Evolutionary conservation across 2,888 invertebrate genomes (phyloP).

Genomic region (Gisinianus flammeolus): DNA sequence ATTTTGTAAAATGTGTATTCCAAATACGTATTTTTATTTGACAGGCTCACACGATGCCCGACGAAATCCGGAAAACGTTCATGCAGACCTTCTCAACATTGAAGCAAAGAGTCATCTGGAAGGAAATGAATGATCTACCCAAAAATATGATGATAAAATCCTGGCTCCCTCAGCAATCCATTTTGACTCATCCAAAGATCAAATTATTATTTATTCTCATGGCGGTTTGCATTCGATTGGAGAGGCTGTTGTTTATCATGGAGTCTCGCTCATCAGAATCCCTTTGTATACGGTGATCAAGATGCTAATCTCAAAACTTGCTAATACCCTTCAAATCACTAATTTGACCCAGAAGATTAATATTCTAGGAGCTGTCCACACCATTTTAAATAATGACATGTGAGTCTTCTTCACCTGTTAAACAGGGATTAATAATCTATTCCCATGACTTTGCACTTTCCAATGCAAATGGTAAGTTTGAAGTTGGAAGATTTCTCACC

Average conservation of each 20-base stretch:
- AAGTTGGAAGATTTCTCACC: too few species aligned
- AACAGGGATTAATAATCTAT: neutral
- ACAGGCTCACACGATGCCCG: neutral
- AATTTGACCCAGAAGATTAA: neutral
- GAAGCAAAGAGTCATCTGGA: neutral
- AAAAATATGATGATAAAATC: neutral
- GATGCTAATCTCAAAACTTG: neutral
- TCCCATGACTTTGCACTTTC: neutral
- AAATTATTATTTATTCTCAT: neutral
- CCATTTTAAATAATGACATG: neutral
- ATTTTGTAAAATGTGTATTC: too few species aligned
- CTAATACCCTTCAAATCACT: neutral
- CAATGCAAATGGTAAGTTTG: too few species aligned
- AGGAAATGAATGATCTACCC: neutral
- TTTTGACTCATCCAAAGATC: neutral
- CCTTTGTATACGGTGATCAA: constrained; percentile 13
- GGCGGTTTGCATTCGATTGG: neutral
- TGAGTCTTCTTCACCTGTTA: too few species aligned
- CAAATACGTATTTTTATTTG: too few species aligned
- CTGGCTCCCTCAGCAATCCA: neutral
- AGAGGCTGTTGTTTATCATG: neutral
- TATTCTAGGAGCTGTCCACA: neutral
- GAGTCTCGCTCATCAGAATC: neutral
- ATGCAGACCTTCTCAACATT: neutral
- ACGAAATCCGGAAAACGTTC: neutral